A percentile compares a stretch with the other conserved stretches of the same genome.
These are phyloP conservation scores for Calyptommatus sinebrachiatus DNA, from an alignment of 2,113 vertebrate species.

Conservation along the genomic window DNA sequence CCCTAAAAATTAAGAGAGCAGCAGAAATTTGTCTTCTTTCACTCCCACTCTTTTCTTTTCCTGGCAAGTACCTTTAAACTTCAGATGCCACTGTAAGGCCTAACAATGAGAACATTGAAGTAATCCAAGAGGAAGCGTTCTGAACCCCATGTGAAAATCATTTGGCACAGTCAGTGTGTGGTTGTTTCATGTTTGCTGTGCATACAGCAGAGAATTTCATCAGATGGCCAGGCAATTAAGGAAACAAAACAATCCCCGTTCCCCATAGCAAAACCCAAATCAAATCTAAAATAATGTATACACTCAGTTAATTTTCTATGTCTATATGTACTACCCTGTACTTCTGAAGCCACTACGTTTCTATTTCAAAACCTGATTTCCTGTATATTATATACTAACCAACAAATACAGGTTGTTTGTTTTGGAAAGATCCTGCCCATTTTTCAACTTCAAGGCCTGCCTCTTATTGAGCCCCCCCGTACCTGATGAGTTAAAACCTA, in stretches of 20 bases:
- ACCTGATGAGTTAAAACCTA: no score
- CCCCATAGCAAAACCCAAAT: background rate
- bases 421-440: no score
- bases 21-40: background rate
- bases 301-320: background rate
- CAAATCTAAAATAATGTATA: background rate
- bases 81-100: conserved; percentile 5
- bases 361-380: no score
- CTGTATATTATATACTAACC: no score
- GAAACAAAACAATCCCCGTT: background rate
- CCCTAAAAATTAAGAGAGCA: background rate
- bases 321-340: background rate
- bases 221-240: background rate
- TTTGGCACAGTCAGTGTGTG: background rate
- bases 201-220: conserved; percentile 4
- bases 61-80: background rate
- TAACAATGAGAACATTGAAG: background rate
- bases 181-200: conserved; percentile 8
- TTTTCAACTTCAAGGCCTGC: no score
- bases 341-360: no score
- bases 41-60: background rate
- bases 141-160: background rate
- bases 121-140: background rate
- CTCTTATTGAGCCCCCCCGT: no score
- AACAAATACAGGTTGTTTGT: no score